A percentile compares a stretch with the other conserved stretches of the same genome.
These are phyloP conservation scores for Thermophis baileyi DNA, from an alignment of 2,113 vertebrate species.

Conservation along the genomic window DNA sequence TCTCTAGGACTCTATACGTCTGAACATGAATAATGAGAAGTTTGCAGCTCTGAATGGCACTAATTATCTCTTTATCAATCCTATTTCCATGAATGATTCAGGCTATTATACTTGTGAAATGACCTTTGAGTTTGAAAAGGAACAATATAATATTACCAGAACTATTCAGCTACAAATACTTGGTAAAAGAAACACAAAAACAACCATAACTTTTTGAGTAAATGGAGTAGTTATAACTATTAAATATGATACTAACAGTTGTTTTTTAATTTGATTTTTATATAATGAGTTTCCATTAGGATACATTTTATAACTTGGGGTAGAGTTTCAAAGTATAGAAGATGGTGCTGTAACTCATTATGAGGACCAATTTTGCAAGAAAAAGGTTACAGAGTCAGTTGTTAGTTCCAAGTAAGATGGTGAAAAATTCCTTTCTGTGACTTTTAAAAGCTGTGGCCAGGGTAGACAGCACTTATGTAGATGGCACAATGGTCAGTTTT, in stretches of 20 bases:
- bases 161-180: slow-evolving; percentile 63
- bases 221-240: fast-evolving
- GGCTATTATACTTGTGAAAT: slow-evolving; percentile 81
- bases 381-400: not conserved
- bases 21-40: slow-evolving; percentile 48
- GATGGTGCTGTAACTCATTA: not conserved
- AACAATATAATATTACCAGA: slow-evolving; percentile 75
- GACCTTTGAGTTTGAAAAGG: slow-evolving; percentile 59
- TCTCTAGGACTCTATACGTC: slow-evolving; percentile 57
- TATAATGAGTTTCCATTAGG: not conserved
- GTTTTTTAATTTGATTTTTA: not conserved
- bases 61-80: slow-evolving; percentile 56
- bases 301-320: not conserved
- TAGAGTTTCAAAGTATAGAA: not conserved
- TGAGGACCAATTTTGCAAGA: not conserved
- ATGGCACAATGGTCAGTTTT: not conserved
- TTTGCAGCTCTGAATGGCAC: slow-evolving; percentile 40
- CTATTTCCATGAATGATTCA: slow-evolving; percentile 61
- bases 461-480: not conserved
- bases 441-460: not conserved
- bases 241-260: not conserved
- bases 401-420: not conserved
- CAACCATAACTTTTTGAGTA: not conserved
- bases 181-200: slow-evolving; percentile 64
- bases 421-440: not conserved